Evolutionary conservation across 2,888 invertebrate genomes (phyloP).

Genomic region (Oligia strigilis): DNA sequence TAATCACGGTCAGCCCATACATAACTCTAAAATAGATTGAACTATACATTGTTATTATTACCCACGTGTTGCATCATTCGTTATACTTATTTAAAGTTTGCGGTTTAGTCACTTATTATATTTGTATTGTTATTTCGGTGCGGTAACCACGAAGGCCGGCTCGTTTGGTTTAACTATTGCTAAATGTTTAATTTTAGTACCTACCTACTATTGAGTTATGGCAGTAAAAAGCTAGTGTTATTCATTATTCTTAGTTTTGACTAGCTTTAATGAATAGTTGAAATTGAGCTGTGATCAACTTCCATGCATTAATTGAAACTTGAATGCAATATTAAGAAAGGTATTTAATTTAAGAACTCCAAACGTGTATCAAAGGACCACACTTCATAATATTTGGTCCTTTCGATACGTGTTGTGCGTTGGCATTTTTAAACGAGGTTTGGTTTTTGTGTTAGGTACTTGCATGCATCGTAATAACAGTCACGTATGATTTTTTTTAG

Average conservation of each 20-base stretch:
- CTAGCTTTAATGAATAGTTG: neutral
- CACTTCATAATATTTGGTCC: neutral
- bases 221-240: neutral
- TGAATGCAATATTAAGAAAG: neutral
- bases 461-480: neutral
- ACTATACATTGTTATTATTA: conserved; percentile 20
- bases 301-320: neutral
- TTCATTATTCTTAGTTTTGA: neutral
- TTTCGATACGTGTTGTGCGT: neutral
- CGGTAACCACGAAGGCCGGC: conserved; percentile 20
- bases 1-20: neutral
- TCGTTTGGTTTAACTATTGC: conserved; percentile 5
- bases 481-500: neutral
- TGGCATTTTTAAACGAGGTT: neutral
- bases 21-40: conserved; percentile 25
- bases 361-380: neutral
- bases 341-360: neutral
- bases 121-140: conserved; percentile 49
- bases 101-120: conserved; percentile 35
- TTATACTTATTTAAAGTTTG: conserved; percentile 31
- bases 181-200: conserved; percentile 19
- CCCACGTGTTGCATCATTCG: conserved; percentile 32
- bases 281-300: neutral
- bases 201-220: neutral
- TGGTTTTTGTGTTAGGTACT: neutral